Evolutionary conservation across 2,888 invertebrate species (phyloP), one percentile per base, ranked within the genome.

Genomic region (Pyrochroa serraticornis): DNA sequence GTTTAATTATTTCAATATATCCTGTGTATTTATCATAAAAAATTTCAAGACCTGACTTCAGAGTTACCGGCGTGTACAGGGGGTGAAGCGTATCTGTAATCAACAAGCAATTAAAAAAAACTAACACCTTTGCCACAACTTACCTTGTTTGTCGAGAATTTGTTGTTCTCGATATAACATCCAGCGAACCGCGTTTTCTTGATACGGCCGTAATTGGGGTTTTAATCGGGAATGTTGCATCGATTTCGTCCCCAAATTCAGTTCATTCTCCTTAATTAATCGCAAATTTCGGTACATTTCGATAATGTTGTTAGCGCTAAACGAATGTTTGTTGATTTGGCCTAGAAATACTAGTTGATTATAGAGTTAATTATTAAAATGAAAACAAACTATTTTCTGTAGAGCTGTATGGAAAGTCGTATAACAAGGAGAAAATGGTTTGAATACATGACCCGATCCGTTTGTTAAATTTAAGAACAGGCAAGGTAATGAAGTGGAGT

Each of bases 141-240:
- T 58, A 68, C 70, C 68, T 46, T 55, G 50, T 47, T 51, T 41
- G 43, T 62, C 48, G 45, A 50, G 77, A 42, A 41, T 35, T 10
- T 34, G 60, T 34, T 69, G 70, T 75, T 91, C 91, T 48, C 83
- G 80, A 7, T 78, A 64, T 1, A 90, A 65, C 86, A 91, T 87
- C 91, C 91, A 91, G 34, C 75, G 71, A 0, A 91, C 86, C 22
- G 88, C 88, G 42, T 82, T 76, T 57, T 78, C 73, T 74, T 91
- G 91, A 73, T 90, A 91, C 1, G 81, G 81, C 48, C 90, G 77
- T 8, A 91, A 75, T 34, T 64, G 73, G 0, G 89, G 88, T 49
- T 80, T 77, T 38, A 87, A 74, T 58, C 69, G 61, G 1, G 67
- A 43, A 52, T 83, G 82, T 63, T 81, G 77, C 3, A 80, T 71